Base-by-base conservation (phyloP, 2,797 vertebrate genomes). In the Sparus aurata region DNA sequence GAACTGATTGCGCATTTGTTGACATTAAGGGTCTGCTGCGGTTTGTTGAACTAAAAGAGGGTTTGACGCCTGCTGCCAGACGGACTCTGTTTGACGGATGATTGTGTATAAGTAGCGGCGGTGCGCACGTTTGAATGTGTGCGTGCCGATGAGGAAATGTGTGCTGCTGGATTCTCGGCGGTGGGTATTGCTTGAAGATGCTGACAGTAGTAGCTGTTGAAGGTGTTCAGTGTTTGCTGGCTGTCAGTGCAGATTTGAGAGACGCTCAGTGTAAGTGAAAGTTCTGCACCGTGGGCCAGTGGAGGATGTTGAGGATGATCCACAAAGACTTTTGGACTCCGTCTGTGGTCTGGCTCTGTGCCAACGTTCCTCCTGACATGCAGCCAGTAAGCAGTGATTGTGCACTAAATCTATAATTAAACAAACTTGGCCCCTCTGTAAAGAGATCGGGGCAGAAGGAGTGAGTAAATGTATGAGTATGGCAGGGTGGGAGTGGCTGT, bases 171-270 rank as follows among this genome's bases (percentile, higher is more conserved):
- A 67, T 73, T 77, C 75, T 66, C 57, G 46, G 85, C 9, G 57
- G 76, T 82, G 77, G 68, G 77, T 84, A 77, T 68, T 84, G 81
- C 83, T 91, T 59, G 75, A 88, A 92, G 90, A 89, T 85, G 91
- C 87, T 92, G 92, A 93, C 86, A 90, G 87, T 57, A 75, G 86
- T 85, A 80, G 75, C 86, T 84, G 85, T 64, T 89, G 85, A 90
- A 92, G 91, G 89, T 91, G 89, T 89, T 91, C 86, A 75, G 84
- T 92, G 90, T 92, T 91, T 89, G 92, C 85, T 87, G 25, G 84
- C 90, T 93, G 92, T 91, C 91, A 85, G 80, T 43, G 85, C 76
- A 55, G 69, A 91, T 93, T 90, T 93, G 81, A 87, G 84, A 92
- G 89, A 88, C 12, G 45, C 87, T 92, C 84, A 84, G 73, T 79